Percentiles rank a stretch among this genome's conserved stretches.
Evolutionary conservation across 2,113 vertebrate species (phyloP).

Genomic region (Cynopterus brachyotis): DNA sequence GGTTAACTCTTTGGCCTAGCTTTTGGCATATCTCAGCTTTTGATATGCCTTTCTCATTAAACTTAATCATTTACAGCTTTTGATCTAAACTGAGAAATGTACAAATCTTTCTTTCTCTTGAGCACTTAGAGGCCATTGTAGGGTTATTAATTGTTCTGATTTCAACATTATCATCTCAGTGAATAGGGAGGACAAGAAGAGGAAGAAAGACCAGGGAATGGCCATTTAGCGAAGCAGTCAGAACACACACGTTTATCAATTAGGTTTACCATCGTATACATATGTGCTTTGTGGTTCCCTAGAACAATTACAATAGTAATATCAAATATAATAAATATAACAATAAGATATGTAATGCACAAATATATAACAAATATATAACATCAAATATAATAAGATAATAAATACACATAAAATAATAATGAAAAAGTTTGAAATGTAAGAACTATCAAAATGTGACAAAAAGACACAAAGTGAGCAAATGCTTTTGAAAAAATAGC

Average conservation of each 20-base stretch:
- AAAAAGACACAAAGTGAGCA: background rate
- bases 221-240: background rate
- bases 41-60: background rate
- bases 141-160: background rate
- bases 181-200: background rate
- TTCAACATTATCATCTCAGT: background rate
- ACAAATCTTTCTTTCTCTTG: background rate
- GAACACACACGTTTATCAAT: background rate
- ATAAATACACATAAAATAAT: background rate
- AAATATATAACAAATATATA: background rate
- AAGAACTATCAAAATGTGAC: background rate
- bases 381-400: background rate
- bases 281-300: background rate
- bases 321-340: background rate
- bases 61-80: background rate
- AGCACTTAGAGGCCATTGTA: background rate
- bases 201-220: background rate
- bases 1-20: background rate
- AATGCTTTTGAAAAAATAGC: background rate
- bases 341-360: background rate
- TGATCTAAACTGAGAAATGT: background rate
- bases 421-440: background rate
- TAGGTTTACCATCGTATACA: background rate
- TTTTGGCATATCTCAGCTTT: background rate
- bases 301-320: background rate